A percentile compares a stretch with the other conserved stretches of the same genome.
Conservation (phyloP, 2,888 invertebrate genomes). For the Agapostemon virescens region DNA sequence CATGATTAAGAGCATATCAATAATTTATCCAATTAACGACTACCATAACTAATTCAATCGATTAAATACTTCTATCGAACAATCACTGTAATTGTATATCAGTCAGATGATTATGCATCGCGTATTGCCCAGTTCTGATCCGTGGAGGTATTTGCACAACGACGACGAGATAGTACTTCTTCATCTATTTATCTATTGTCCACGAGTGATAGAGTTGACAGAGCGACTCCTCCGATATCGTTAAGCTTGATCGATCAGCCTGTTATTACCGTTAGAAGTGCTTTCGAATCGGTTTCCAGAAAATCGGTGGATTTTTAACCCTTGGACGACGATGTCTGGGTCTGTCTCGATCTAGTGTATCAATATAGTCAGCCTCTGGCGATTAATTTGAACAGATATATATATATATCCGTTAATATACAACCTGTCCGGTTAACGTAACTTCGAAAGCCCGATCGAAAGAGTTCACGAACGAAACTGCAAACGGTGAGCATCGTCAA, state of each 20-base stretch:
- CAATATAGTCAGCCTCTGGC: background rate
- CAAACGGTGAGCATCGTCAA: background rate
- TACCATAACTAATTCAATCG: background rate
- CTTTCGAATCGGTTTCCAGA: constrained; percentile 29
- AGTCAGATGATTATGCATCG: background rate
- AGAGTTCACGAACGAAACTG: background rate
- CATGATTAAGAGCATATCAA: background rate
- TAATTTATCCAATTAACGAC: background rate
- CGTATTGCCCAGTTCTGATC: background rate
- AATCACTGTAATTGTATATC: background rate
- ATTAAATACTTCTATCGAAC: background rate
- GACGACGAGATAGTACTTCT: constrained; percentile 26
- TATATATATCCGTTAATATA: background rate
- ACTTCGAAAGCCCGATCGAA: background rate
- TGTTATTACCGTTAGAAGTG: constrained; percentile 37
- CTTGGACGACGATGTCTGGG: background rate
- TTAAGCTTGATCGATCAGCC: constrained; percentile 48
- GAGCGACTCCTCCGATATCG: constrained; percentile 4
- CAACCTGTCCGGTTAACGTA: background rate
- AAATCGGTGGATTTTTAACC: constrained; percentile 34
- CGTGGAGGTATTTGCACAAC: constrained; percentile 47
- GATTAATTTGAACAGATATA: background rate
- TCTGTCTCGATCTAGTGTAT: background rate
- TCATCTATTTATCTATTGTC: constrained; percentile 26
- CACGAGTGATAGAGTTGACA: background rate